Base-by-base conservation (phyloP, 2,797 vertebrate species). In the Spinibarbus caldwelli region DNA sequence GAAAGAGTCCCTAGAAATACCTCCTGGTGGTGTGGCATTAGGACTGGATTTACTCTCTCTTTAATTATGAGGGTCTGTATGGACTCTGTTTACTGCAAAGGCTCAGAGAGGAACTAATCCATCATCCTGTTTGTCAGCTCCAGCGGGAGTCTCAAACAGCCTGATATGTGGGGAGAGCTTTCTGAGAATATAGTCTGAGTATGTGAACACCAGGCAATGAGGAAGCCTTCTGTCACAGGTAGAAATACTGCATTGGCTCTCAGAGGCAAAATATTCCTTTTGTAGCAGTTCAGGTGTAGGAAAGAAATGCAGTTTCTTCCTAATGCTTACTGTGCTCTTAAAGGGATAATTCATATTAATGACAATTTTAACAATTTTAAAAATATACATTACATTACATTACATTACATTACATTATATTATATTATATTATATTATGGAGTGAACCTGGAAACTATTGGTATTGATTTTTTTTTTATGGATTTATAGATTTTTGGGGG, bases 111-210 rank as follows among this genome's bases (percentile, higher is more conserved):
- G 49, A 89, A 66, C 80, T 70, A 66, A 87, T 89, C 84, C 84
- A 84, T 91, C 90, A 47, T 85, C 83, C 72, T 87, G 75, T 87
- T 88, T 78, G 80, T 78, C 68, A 72, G 36, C 64, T 80, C 88
- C 88, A 71, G 73, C 38, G 87, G 78, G 78, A 79, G 57, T 82
- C 78, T 71, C 47, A 87, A 88, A 85, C 80, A 68, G 79, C 17
- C 29, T 57, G 79, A 82, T 77, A 80, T 83, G 47, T 68, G 41
- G 57, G 11, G n/a, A 70, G 77, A 87, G 84, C 26, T 49, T 80
- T 85, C 54, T 43, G 59, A 75, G 66, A 77, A 84, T 73, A 62
- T 47, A 78, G 19, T 84, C 7, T 31, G 52, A 66, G 36, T 62
- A 57, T 83, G 82, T 71, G 80, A 47, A 76, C 57, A 34, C 12